Conservation (phyloP, 2,888 invertebrate genomes). For the Altica lythri region DNA sequence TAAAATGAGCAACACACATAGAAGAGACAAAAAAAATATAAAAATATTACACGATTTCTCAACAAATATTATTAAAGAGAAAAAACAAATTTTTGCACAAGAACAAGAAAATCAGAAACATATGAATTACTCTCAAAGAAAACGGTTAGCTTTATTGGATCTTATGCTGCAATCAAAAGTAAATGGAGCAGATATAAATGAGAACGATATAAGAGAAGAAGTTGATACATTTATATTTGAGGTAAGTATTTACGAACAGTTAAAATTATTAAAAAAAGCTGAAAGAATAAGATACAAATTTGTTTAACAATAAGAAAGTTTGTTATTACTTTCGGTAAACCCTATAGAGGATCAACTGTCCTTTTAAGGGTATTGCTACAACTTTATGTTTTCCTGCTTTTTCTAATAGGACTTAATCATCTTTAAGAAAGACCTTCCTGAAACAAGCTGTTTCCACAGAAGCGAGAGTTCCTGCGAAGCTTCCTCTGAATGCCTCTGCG, state of each 20-base stretch:
- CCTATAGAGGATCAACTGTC: too few species aligned
- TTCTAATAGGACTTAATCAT: too few species aligned
- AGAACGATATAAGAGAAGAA: conserved; percentile 63
- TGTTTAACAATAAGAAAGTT: too few species aligned
- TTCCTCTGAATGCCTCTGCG: too few species aligned
- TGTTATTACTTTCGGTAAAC: too few species aligned
- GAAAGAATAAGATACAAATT: too few species aligned
- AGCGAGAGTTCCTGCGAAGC: too few species aligned
- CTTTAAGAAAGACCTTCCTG: too few species aligned
- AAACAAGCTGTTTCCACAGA: too few species aligned
- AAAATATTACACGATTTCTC: conserved; percentile 32
- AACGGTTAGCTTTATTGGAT: conserved; percentile 62
- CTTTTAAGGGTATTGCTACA: too few species aligned
- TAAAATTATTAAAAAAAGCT: too few species aligned
- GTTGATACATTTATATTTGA: conserved; percentile 69
- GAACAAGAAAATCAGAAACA: background rate
- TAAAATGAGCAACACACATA: background rate
- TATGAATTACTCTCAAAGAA: conserved; percentile 21
- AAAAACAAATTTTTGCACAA: conserved; percentile 10
- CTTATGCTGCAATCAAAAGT: conserved; percentile 60
- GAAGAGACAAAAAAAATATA: conserved; percentile 5
- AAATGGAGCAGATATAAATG: conserved; percentile 58
- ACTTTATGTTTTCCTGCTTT: too few species aligned
- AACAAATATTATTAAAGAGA: conserved; percentile 26
- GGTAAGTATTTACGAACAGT: conserved; percentile 23